Conservation (phyloP, 2,888 invertebrate genomes). For the Cynaeus angustus region DNA sequence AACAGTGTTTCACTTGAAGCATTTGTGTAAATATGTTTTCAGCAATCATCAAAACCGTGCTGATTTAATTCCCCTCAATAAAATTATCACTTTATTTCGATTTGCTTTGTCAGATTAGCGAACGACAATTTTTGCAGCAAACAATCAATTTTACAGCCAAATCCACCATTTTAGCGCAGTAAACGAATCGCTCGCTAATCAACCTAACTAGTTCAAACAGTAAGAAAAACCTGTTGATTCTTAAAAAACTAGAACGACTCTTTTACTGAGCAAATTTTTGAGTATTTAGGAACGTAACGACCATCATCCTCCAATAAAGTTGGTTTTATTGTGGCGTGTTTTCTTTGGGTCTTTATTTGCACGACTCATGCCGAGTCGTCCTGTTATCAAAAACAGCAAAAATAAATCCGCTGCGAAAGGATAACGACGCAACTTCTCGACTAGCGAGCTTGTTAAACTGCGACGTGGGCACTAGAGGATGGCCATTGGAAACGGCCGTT, state of each 20-base stretch:
- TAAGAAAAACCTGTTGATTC: constrained; percentile 8
- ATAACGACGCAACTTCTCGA: constrained; percentile 24
- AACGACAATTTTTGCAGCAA: neutral
- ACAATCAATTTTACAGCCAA: neutral
- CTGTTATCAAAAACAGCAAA: constrained; percentile 16
- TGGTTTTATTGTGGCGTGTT: too few species aligned
- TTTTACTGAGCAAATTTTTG: neutral
- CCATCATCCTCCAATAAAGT: too few species aligned
- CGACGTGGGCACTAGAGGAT: constrained; percentile 12
- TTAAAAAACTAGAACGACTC: constrained; percentile 1
- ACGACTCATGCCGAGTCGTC: neutral
- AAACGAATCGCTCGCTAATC: neutral
- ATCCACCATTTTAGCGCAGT: too few species aligned
- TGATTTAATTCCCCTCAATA: neutral
- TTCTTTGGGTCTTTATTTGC: too few species aligned
- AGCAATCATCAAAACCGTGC: neutral
- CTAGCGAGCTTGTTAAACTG: constrained; percentile 12
- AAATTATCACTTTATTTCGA: neutral
- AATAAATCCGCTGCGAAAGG: constrained; percentile 23
- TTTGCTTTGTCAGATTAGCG: neutral
- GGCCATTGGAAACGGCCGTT: constrained; percentile 13
- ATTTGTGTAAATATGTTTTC: constrained; percentile 1
- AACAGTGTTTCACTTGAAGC: neutral
- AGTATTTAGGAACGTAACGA: too few species aligned
- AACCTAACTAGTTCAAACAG: neutral